Percentiles rank a stretch among this genome's conserved stretches.
Conservation (phyloP, 2,113 vertebrate genomes). For the Puntigrus tetrazona region DNA sequence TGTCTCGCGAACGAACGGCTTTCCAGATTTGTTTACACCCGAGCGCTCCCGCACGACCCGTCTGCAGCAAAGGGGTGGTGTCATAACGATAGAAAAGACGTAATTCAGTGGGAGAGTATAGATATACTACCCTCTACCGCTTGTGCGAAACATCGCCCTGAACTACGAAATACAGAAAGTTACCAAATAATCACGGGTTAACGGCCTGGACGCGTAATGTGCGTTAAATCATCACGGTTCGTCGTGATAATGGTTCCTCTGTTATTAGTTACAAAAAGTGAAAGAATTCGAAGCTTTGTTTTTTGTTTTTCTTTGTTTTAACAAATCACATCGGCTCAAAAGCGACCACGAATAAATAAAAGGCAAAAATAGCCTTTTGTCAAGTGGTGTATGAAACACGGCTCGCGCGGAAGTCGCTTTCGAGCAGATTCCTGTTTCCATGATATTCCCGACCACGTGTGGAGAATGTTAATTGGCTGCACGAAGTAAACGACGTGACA, state of each 20-base stretch:
- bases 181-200: not conserved
- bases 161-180: not conserved
- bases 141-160: not conserved
- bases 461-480: no score
- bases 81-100: constrained; percentile 71
- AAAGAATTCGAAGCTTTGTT: no score
- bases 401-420: not conserved
- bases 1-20: not conserved
- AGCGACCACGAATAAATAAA: no score
- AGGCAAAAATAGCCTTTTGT: no score
- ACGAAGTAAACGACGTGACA: not conserved
- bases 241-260: not conserved
- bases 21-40: constrained; percentile 71
- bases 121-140: constrained; percentile 62
- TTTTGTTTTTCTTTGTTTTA: no score
- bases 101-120: constrained; percentile 60
- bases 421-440: not conserved
- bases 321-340: no score
- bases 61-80: constrained; percentile 71
- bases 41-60: constrained; percentile 47
- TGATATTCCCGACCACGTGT: not conserved
- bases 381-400: no score
- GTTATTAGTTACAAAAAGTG: no score
- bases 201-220: no score
- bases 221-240: constrained; percentile 1